phyloP scores from a whole-genome alignment of 2,888 invertebrate species.

The Adelphocoris suturalis region DNA sequence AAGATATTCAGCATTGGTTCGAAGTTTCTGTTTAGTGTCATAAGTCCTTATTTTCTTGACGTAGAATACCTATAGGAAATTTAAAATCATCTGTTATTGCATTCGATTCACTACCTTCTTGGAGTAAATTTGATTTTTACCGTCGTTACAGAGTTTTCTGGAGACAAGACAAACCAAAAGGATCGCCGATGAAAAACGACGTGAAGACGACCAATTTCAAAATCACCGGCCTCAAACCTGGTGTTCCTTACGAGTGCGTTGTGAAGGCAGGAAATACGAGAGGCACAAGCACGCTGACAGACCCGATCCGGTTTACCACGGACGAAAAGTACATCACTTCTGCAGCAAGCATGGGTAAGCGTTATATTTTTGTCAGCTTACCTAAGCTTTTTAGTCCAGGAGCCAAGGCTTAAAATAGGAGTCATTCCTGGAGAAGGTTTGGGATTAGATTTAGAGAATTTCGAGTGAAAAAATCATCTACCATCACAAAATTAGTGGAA shows the following conservation, averaged over 20 bases:
- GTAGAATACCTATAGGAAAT: background rate
- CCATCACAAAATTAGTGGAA: too few relatives aligned
- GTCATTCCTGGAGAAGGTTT: too few relatives aligned
- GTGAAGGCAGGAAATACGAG: conserved; percentile 90
- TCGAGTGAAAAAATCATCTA: too few relatives aligned
- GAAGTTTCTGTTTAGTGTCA: too few relatives aligned
- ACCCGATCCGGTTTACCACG: conserved; percentile 87
- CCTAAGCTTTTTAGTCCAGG: too few relatives aligned
- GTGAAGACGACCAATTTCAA: conserved; percentile 86
- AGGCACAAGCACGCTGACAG: conserved; percentile 88
- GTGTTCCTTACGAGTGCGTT: conserved; percentile 88
- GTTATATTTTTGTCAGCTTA: background rate
- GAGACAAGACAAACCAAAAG: conserved; percentile 81
- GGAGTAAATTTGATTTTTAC: too few relatives aligned
- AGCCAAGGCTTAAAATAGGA: too few relatives aligned
- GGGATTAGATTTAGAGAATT: too few relatives aligned
- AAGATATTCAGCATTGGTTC: too few relatives aligned
- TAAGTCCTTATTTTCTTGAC: too few relatives aligned
- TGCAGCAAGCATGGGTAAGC: conserved; percentile 80
- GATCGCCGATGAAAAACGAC: conserved; percentile 84
- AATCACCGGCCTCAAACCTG: conserved; percentile 86
- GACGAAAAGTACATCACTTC: conserved; percentile 87
- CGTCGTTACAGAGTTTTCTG: conserved; percentile 84
- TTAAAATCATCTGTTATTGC: background rate
- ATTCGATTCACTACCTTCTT: background rate